Conservation (phyloP, 2,888 invertebrate genomes). For the Dynastes maya region DNA sequence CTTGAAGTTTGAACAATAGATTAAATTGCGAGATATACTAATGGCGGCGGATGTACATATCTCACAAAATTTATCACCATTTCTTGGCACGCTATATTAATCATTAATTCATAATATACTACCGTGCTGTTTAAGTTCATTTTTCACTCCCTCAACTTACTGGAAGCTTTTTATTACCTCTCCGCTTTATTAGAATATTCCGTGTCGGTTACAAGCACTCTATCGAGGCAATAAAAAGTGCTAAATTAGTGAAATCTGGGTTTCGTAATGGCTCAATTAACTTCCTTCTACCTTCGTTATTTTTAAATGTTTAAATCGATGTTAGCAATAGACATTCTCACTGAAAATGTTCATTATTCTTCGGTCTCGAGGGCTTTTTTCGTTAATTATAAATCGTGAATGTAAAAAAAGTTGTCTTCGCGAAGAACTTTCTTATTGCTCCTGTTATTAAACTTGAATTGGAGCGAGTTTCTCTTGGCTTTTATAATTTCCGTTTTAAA, state of each 20-base stretch:
- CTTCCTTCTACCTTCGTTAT: too few relatives aligned
- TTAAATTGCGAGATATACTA: background rate
- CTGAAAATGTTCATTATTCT: background rate
- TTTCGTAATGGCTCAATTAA: too few relatives aligned
- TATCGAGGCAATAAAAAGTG: background rate
- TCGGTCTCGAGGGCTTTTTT: background rate
- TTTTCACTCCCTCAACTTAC: background rate
- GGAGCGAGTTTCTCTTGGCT: background rate
- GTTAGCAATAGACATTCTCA: too few relatives aligned
- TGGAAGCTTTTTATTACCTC: background rate
- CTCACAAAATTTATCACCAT: background rate
- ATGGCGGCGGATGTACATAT: background rate
- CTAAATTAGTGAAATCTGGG: too few relatives aligned
- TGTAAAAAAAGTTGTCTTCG: background rate
- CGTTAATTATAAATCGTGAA: too few relatives aligned
- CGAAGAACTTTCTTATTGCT: background rate
- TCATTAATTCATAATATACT: background rate
- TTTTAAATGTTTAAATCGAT: too few relatives aligned
- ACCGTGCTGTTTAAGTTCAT: background rate
- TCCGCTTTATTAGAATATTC: background rate
- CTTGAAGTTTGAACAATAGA: background rate
- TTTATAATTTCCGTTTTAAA: background rate
- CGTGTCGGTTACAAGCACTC: background rate
- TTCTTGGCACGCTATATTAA: background rate
- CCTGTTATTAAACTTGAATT: background rate